Conservation (phyloP, 2,797 vertebrate genomes). For the Lepilemur septentrionalis region DNA sequence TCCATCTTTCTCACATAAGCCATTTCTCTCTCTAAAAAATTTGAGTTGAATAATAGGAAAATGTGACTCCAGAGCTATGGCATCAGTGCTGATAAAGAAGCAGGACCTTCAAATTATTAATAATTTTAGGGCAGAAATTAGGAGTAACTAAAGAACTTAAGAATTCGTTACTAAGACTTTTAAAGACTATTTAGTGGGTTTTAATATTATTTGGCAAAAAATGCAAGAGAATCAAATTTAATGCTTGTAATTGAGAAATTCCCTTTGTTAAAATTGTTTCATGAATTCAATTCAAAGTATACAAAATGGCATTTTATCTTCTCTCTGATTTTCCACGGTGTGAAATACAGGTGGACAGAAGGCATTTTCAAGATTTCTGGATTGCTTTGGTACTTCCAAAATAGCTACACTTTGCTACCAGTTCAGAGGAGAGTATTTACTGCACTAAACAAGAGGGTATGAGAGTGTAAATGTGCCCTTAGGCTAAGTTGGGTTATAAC, state of each 20-base stretch:
- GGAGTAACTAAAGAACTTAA: background rate
- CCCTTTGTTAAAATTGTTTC: background rate
- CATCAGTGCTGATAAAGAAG: background rate
- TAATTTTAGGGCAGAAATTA: background rate
- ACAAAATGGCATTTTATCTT: background rate
- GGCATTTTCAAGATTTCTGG: background rate
- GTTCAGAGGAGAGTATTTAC: background rate
- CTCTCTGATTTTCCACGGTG: background rate
- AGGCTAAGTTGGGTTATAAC: background rate
- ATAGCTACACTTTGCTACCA: background rate
- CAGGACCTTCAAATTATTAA: background rate
- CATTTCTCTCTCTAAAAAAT: background rate
- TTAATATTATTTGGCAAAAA: background rate
- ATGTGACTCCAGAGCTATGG: background rate
- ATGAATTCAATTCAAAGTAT: background rate
- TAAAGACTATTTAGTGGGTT: background rate
- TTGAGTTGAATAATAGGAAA: background rate
- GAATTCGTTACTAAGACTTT: background rate
- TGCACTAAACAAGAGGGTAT: background rate
- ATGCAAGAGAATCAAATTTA: background rate
- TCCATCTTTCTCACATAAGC: background rate
- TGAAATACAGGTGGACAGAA: background rate
- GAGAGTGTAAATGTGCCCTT: background rate
- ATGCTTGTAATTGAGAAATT: background rate
- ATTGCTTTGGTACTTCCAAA: background rate